These are phyloP conservation scores for Atethmia centrago DNA, from an alignment of 2,888 invertebrate genomes.

Conservation along the genomic window DNA sequence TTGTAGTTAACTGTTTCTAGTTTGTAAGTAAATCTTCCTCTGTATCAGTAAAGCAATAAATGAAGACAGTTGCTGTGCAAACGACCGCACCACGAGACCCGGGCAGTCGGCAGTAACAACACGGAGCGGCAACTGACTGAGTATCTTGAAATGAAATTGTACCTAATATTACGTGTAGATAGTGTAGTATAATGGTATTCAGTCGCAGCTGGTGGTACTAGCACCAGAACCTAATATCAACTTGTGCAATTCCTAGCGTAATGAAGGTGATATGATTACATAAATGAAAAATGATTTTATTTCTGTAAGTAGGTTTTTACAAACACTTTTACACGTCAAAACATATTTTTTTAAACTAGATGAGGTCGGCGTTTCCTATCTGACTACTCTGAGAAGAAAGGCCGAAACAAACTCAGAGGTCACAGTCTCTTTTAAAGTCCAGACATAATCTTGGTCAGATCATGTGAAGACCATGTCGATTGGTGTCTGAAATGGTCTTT, in stretches of 20 bases:
- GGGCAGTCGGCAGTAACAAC: not conserved
- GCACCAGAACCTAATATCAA: conserved; percentile 3
- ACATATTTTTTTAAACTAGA: too few relatives aligned
- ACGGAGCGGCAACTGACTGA: not conserved
- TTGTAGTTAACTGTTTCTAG: not conserved
- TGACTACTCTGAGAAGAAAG: too few relatives aligned
- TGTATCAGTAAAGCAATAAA: conserved; percentile 10
- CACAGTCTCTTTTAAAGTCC: too few relatives aligned
- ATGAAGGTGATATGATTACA: not conserved
- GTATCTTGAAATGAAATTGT: conserved; percentile 23
- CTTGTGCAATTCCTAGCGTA: not conserved
- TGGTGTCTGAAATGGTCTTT: too few relatives aligned
- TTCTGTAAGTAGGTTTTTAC: too few relatives aligned
- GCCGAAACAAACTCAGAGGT: too few relatives aligned
- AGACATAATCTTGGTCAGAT: too few relatives aligned
- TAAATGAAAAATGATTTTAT: too few relatives aligned
- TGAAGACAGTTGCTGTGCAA: not conserved
- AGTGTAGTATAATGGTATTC: conserved; percentile 2
- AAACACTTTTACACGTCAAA: too few relatives aligned
- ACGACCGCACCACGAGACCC: not conserved
- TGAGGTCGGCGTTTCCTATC: too few relatives aligned
- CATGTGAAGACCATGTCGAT: too few relatives aligned
- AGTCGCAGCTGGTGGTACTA: conserved; percentile 23
- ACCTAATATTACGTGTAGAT: not conserved
- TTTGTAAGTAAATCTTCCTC: not conserved